Base-by-base conservation (phyloP, 2,888 invertebrate genomes). In the Gortyna flavago region DNA sequence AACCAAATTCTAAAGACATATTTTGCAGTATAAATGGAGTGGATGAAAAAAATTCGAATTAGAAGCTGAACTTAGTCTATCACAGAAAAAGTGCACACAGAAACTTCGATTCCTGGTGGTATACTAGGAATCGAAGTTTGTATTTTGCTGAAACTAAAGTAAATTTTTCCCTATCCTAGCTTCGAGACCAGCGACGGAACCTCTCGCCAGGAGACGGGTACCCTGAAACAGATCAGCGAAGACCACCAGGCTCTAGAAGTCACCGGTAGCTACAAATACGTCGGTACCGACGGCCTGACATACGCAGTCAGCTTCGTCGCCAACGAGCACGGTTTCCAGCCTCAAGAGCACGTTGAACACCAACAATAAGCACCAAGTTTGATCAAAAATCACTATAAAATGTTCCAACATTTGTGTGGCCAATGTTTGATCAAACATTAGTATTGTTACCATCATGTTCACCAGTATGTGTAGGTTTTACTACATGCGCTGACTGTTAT, bases 251-350 rank as follows among this genome's bases (percentile, higher is more conserved):
- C 97, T 3, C 92, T 97, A 41, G 95, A 95, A 75, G 97, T 97
- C 18, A 93, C 93, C 74, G 97, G 97, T 72, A 95, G 92, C 85
- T 97, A 96, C 95, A 95, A 94, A 79, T 97, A 97, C 95, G 93
- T 94, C 41, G 97, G 95, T 8, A 96, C 97, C 64, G 97, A 97
- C 87, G 97, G 97, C 13, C 93, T 96, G 72, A 93, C 95, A 44
- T 97, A 97, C 93, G 94, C 95, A 71, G 95, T 97, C 77, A 96
- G 94, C 21, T 97, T 95, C 94, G 92, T 94, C 72, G 97, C 97
- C 32, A 95, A 97, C 91, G 97, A 97, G 90, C 96, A 97, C 91
- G 97, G 97, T 62, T 97, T 96, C 95, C 97, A 96, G 79, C 96
- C 96, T 2, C 95, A 96, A 78, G 95, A 95, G 85, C 96, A 94